Evolutionary conservation across 2,113 vertebrate species (phyloP).

Genomic region (Nesoenas mayeri): DNA sequence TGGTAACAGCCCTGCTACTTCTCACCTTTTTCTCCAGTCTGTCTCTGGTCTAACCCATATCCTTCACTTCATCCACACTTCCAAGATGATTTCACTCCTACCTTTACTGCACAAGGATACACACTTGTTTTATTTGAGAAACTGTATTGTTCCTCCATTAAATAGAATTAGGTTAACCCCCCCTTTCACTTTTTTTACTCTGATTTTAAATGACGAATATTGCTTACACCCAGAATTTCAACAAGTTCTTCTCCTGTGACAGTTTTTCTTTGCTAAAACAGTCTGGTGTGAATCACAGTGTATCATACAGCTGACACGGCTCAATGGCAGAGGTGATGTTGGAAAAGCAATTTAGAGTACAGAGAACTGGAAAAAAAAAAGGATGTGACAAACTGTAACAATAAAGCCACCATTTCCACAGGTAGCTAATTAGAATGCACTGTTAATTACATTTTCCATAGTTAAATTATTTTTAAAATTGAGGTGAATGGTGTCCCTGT

Average conservation of each 20-base stretch:
- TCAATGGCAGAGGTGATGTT: neutral
- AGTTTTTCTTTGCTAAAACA: neutral
- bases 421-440: constrained; percentile 5
- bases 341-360: neutral
- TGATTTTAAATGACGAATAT: neutral
- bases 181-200: neutral
- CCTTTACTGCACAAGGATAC: neutral
- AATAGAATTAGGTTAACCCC: neutral
- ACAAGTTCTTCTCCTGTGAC: neutral
- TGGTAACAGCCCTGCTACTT: neutral
- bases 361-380: neutral
- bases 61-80: neutral
- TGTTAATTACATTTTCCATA: constrained; percentile 49
- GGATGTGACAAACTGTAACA: neutral
- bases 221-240: neutral
- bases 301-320: neutral
- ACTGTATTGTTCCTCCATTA: neutral
- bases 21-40: neutral
- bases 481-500: neutral
- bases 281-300: constrained; percentile 3
- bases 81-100: neutral
- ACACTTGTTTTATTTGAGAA: neutral
- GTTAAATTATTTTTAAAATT: constrained; percentile 37
- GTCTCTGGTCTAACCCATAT: neutral
- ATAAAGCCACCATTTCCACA: neutral